Evolutionary conservation across 2,113 vertebrate genomes (phyloP).

Genomic region (Enhydra lutris): DNA sequence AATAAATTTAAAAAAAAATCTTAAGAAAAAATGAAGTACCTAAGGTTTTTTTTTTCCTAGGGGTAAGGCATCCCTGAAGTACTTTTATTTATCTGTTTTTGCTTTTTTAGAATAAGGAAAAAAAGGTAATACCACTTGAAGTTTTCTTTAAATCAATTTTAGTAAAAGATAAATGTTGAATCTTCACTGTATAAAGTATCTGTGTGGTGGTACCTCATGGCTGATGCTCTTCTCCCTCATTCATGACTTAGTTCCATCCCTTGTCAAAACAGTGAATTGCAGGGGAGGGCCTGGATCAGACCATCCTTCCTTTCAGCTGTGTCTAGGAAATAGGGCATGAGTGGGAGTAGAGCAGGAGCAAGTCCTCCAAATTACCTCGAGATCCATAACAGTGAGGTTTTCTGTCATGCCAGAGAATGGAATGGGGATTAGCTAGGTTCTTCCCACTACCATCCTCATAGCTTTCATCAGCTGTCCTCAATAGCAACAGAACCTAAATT

Average conservation of each 20-base stretch:
- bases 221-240: not conserved
- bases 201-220: not conserved
- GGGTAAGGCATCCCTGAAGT: not conserved
- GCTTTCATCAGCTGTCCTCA: not conserved
- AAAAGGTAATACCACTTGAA: not conserved
- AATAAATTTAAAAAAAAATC: no score
- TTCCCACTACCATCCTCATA: not conserved
- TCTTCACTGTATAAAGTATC: not conserved
- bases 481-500: not conserved
- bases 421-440: not conserved
- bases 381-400: not conserved
- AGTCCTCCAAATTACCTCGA: not conserved
- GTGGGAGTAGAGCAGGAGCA: not conserved
- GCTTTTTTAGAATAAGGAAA: slow-evolving; percentile 1
- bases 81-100: slow-evolving; percentile 25
- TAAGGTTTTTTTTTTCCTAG: not conserved
- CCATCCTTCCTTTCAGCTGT: slow-evolving; percentile 68
- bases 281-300: slow-evolving; percentile 49
- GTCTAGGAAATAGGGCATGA: slow-evolving; percentile 50
- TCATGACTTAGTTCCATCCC: slow-evolving; percentile 23
- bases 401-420: not conserved
- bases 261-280: slow-evolving; percentile 48
- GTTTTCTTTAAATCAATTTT: not conserved
- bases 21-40: no score
- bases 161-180: not conserved